A percentile compares a stretch with the other conserved stretches of the same genome.
phyloP scores from a whole-genome alignment of 2,797 vertebrate genomes.

The Huso huso region DNA sequence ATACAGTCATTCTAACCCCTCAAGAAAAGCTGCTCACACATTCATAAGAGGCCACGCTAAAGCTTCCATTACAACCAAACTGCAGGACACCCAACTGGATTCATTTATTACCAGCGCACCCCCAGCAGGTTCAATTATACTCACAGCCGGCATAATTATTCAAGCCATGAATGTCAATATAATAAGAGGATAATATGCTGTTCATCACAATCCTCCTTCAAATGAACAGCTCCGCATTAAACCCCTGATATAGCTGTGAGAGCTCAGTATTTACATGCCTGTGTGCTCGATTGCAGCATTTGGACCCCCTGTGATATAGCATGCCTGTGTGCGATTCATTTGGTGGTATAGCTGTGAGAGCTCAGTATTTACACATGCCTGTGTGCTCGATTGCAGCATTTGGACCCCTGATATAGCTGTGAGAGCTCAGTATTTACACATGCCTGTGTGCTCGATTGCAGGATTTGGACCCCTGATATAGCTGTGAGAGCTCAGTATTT shows the following conservation, averaged over 20 bases:
- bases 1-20: slow-evolving; percentile 17
- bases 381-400: too few relatives aligned
- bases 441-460: too few relatives aligned
- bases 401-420: too few relatives aligned
- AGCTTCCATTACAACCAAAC: slow-evolving; percentile 22
- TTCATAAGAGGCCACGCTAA: slow-evolving; percentile 29
- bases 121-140: slow-evolving; percentile 36
- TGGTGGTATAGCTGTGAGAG: too few relatives aligned
- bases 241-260: too few relatives aligned
- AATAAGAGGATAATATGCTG: slow-evolving; percentile 63
- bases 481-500: too few relatives aligned
- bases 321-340: too few relatives aligned
- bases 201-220: slow-evolving; percentile 62
- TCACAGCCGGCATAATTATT: slow-evolving; percentile 51
- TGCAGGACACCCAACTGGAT: slow-evolving; percentile 33
- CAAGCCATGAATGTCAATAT: slow-evolving; percentile 62
- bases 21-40: slow-evolving; percentile 13
- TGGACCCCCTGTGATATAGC: too few relatives aligned
- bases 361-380: too few relatives aligned
- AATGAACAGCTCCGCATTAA: slow-evolving; percentile 35
- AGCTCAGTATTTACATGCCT: not conserved
- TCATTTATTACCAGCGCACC: slow-evolving; percentile 47
- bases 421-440: too few relatives aligned
- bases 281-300: too few relatives aligned
- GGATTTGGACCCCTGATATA: too few relatives aligned